Evolutionary conservation across 1,140 invertebrate genomes (phyloP), one percentile per base, ranked within the genome.

Genomic region (Drosophila eugracilis): DNA sequence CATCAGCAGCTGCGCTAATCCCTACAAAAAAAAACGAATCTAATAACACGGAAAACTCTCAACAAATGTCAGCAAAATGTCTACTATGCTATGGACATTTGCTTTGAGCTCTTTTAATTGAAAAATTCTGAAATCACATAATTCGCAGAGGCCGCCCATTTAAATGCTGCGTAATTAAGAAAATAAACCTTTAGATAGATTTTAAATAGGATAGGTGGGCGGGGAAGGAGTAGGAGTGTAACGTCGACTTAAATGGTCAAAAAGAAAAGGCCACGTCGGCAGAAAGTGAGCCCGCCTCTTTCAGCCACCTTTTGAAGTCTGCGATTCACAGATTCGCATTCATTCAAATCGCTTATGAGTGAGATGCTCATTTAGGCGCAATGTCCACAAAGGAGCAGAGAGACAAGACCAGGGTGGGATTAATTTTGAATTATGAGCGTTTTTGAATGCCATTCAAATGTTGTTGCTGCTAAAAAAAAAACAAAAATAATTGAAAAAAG

Each of bases 341-440:
- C 63, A 67, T 53, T 67, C 42, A 60, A 66, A 67, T 66, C 44
- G 24, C 41, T 32, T 44, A 41, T 59, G 77, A 49, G 63, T 36
- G 32, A n/a, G 47, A 59, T 81, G 78, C 73, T 81, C 78, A 81
- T 81, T 81, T 81, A 83, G 78, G 78, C 78, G 78, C 78, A 73
- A 80, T 83, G 78, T 55, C 71, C 78, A 78, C 70, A 70, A 53
- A 69, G 26, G 22, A 36, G n/a, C n/a, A 24, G n/a, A 63, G 9
- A 45, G 57, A 53, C 50, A 53, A 26, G 1, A 6, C 54, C 54
- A 24, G 45, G 72, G 74, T 60, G 80, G 77, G 80, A 83, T 83
- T 83, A 83, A 83, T 83, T 83, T 78, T 83, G 75, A 84, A 83
- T 83, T 85, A 79, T 78, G 78, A 76, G 74, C 79, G 69, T 78